phyloP scores from a whole-genome alignment of 2,113 vertebrate genomes.

The Syngnathoides biaculeatus region DNA sequence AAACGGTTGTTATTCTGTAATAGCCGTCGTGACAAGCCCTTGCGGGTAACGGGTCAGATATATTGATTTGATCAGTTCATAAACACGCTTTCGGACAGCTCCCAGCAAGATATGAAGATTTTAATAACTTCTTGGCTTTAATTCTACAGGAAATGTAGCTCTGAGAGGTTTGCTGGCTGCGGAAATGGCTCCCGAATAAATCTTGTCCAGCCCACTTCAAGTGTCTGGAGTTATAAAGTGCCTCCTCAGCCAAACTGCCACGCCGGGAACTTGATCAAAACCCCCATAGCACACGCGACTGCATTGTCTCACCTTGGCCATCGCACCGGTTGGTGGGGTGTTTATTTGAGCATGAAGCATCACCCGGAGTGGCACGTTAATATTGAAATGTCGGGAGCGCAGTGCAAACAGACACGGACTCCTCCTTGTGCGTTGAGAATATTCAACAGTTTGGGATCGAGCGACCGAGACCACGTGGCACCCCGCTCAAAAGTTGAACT shows the following conservation, averaged over 20 bases:
- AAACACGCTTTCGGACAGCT: conserved; percentile 53
- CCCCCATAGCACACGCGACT: conserved; percentile 10
- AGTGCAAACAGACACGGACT: conserved; percentile 46
- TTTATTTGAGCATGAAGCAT: conserved; percentile 12
- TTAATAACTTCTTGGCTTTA: conserved; percentile 24
- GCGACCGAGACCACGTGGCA: background rate
- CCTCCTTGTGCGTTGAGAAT: conserved; percentile 11
- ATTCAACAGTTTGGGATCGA: background rate
- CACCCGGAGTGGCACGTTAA: conserved; percentile 11
- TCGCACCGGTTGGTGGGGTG: background rate
- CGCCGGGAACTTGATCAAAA: conserved; percentile 23
- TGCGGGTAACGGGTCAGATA: conserved; percentile 65
- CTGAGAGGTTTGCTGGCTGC: conserved; percentile 32
- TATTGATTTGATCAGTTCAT: conserved; percentile 67
- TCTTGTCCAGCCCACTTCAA: conserved; percentile 25
- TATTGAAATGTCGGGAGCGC: conserved; percentile 33
- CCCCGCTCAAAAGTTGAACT: background rate
- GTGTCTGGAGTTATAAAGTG: conserved; percentile 41
- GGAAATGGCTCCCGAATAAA: conserved; percentile 20
- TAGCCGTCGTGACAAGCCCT: conserved; percentile 64
- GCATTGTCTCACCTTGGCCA: conserved; percentile 25
- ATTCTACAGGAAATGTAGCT: conserved; percentile 26
- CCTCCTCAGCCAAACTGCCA: conserved; percentile 18
- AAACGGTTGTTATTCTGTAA: conserved; percentile 66
- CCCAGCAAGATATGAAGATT: conserved; percentile 36